Evolutionary conservation across 2,797 vertebrate genomes (phyloP).

Genomic region (Moxostoma hubbsi): DNA sequence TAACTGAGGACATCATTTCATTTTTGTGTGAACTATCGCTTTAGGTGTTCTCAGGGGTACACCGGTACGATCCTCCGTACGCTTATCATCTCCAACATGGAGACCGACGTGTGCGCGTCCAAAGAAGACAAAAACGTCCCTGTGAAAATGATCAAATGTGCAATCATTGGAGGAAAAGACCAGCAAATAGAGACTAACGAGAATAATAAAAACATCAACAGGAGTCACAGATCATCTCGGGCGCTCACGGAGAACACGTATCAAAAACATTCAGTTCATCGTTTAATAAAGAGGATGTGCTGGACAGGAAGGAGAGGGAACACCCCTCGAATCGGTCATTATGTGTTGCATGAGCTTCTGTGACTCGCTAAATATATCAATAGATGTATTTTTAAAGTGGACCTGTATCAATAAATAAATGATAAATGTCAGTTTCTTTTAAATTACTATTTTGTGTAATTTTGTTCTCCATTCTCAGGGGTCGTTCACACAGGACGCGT

Average conservation of each 20-base stretch:
- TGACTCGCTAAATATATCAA: no score
- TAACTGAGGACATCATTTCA: not conserved
- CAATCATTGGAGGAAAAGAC: not conserved
- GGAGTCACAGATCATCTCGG: not conserved
- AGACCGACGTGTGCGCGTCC: slow-evolving; percentile 56
- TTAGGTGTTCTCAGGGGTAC: no score
- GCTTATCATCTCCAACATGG: slow-evolving; percentile 44
- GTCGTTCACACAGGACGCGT: no score
- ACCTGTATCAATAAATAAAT: no score
- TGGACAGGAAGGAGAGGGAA: no score
- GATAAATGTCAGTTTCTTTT: no score
- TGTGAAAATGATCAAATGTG: slow-evolving; percentile 12
- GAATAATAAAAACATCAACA: slow-evolving; percentile 11
- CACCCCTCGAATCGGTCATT: no score
- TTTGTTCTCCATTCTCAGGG: no score
- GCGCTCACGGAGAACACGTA: not conserved
- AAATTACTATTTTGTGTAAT: no score
- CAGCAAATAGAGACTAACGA: not conserved
- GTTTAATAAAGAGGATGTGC: no score
- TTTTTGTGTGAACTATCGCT: not conserved
- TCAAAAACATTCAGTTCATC: not conserved
- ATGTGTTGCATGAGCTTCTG: no score
- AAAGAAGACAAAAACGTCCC: not conserved
- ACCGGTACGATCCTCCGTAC: not conserved
- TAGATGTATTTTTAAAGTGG: no score